A percentile compares a stretch with the other conserved stretches of the same genome.
Conservation (phyloP, 2,888 invertebrate genomes). For the Chrysopilus asiliformis region DNA sequence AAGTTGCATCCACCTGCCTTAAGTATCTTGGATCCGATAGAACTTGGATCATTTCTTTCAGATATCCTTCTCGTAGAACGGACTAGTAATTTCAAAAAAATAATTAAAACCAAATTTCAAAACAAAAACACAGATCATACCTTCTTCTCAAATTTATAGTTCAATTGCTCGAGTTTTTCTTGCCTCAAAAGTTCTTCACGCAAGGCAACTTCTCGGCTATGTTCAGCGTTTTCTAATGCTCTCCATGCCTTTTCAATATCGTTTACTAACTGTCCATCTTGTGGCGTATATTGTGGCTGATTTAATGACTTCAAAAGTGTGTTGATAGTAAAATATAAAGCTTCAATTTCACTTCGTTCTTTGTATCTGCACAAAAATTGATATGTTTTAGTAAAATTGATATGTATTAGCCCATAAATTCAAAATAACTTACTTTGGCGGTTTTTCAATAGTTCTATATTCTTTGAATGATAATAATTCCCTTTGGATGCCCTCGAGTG, state of each 20-base stretch:
- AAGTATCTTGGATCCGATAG: conserved; percentile 82
- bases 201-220: conserved; percentile 82
- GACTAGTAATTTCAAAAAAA: conserved; percentile 39
- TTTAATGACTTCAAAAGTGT: conserved; percentile 89
- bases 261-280: conserved; percentile 82
- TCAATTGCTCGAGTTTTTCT: conserved; percentile 85
- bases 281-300: conserved; percentile 71
- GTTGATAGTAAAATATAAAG: conserved; percentile 90
- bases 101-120: not conserved
- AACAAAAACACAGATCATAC: conserved; percentile 36
- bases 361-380: conserved; percentile 54
- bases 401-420: not conserved
- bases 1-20: conserved; percentile 88
- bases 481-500: conserved; percentile 85
- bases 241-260: conserved; percentile 95
- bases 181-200: conserved; percentile 82
- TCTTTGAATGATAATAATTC: conserved; percentile 83
- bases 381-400: not conserved
- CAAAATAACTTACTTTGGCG: conserved; percentile 63
- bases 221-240: conserved; percentile 82
- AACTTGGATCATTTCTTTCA: conserved; percentile 96
- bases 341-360: conserved; percentile 95
- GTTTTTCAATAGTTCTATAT: conserved; percentile 94
- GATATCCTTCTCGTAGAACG: conserved; percentile 83
- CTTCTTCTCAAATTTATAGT: conserved; percentile 92